A percentile compares a stretch with the other conserved stretches of the same genome.
These are phyloP conservation scores for Biston betularia DNA, from an alignment of 2,888 invertebrate genomes.

Conservation along the genomic window DNA sequence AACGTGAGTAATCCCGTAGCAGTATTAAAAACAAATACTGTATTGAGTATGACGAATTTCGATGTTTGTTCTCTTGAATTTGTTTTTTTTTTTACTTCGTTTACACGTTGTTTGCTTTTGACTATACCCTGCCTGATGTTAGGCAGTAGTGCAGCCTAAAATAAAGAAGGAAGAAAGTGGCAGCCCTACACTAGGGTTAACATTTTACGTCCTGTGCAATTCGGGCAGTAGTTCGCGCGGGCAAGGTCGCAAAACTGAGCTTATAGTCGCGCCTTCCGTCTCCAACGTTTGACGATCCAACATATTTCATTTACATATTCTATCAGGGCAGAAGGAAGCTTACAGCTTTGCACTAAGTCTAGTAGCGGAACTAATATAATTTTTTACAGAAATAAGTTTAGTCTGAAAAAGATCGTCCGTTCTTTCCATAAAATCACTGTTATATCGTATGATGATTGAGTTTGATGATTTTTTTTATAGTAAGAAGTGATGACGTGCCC, in stretches of 20 bases:
- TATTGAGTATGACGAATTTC: too few relatives aligned
- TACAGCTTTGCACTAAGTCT: neutral
- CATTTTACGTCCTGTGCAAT: constrained; percentile 68
- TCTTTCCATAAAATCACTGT: neutral
- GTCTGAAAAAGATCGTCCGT: neutral
- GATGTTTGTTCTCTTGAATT: too few relatives aligned
- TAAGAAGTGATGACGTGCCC: too few relatives aligned
- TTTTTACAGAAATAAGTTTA: neutral
- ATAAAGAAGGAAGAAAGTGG: constrained; percentile 30
- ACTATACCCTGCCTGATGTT: neutral
- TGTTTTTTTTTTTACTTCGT: too few relatives aligned
- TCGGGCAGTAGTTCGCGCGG: constrained; percentile 73
- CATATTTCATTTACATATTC: constrained; percentile 41
- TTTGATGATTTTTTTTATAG: too few relatives aligned
- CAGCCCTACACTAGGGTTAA: constrained; percentile 68
- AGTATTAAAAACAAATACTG: too few relatives aligned
- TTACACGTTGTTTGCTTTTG: too few relatives aligned
- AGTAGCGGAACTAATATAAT: neutral
- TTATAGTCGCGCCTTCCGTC: constrained; percentile 35
- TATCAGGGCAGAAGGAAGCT: constrained; percentile 28
- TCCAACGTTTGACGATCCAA: constrained; percentile 28
- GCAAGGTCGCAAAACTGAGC: constrained; percentile 65
- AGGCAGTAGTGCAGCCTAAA: neutral
- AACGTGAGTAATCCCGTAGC: too few relatives aligned
- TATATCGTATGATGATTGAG: too few relatives aligned